Conservation (phyloP, 1,140 invertebrate species). For the Heliconius melpomene region DNA sequence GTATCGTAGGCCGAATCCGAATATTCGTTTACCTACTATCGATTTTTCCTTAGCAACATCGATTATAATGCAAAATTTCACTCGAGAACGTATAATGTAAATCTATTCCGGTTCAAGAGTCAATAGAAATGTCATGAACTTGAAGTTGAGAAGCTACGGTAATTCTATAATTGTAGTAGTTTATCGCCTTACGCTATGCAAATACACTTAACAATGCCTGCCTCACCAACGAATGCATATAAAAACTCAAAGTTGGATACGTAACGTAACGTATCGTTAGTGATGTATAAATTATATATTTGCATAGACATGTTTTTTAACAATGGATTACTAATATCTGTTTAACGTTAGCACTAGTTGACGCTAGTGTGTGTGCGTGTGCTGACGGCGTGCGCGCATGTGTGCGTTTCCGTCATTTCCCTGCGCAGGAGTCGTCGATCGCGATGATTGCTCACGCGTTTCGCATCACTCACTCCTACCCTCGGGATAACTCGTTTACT, state of each 20-base stretch:
- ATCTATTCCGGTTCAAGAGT: neutral
- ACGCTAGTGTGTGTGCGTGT: constrained; percentile 27
- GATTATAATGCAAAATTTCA: neutral
- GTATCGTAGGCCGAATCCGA: constrained; percentile 16
- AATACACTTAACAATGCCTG: neutral
- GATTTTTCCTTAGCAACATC: neutral
- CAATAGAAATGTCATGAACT: constrained; percentile 3
- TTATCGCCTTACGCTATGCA: constrained; percentile 1
- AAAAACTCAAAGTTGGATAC: constrained; percentile 52
- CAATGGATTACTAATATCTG: constrained; percentile 71
- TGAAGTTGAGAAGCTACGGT: neutral
- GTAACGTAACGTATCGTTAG: constrained; percentile 50
- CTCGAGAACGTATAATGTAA: neutral
- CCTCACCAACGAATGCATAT: constrained; percentile 25
- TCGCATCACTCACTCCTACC: constrained; percentile 75
- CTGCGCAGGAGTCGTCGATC: constrained; percentile 72
- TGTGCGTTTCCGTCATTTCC: constrained; percentile 70
- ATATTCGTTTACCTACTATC: neutral
- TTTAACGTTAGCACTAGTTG: constrained; percentile 36
- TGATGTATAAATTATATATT: constrained; percentile 63
- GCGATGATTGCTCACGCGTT: constrained; percentile 76
- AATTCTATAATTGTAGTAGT: neutral
- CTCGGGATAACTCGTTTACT: constrained; percentile 67
- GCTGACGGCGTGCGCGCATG: constrained; percentile 36
- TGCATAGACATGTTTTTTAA: constrained; percentile 63